Base-by-base conservation (phyloP, 2,888 invertebrate species). In the Homarus gammarus region DNA sequence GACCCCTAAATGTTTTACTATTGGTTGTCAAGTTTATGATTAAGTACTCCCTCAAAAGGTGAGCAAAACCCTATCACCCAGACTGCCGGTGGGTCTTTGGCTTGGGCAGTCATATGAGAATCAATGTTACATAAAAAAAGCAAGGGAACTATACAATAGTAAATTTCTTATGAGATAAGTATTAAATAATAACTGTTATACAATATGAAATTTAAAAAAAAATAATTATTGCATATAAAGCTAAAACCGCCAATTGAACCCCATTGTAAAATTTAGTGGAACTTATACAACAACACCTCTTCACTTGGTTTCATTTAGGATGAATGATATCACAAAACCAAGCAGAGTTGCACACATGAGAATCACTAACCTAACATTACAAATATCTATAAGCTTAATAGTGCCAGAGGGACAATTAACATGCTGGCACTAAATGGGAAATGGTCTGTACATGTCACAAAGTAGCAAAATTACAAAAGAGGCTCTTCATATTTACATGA, bases 381-480 rank as follows among this genome's bases (percentile, higher is more conserved):
- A 88, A 77, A 38, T 61, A 70, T 83, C 73, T 38, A 70, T 68
- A 83, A 73, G 61, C 44, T 64, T 56, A 36, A 38, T 61, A 72
- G 87, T 40, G 64, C 82, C 87, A 38, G 73, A 40, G n/a, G 51
- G n/a, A 44, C 75, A 27, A 36, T 49, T 40, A 40, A 6, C 44
- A 56, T 73, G 36, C 38, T 22, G 33, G 36, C 73, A 49, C 84
- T 40, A 87, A 78, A 36, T 12, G 38, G 79, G 44, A 78, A 38
- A 40, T 61, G 38, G 68, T 56, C 88, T 88, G 88, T 88, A 88
- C 88, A 88, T 44, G 51, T 88, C 75, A 88, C 70, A 88, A 83
- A 75, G 84, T 88, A 88, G 88, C 88, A 88, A 88, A 88, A 88
- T 88, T 88, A 88, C 88, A 88, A 88, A 88, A 88, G 87, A 87